phyloP scores from a whole-genome alignment of 2,113 vertebrate species.

The Lasiurus borealis region DNA sequence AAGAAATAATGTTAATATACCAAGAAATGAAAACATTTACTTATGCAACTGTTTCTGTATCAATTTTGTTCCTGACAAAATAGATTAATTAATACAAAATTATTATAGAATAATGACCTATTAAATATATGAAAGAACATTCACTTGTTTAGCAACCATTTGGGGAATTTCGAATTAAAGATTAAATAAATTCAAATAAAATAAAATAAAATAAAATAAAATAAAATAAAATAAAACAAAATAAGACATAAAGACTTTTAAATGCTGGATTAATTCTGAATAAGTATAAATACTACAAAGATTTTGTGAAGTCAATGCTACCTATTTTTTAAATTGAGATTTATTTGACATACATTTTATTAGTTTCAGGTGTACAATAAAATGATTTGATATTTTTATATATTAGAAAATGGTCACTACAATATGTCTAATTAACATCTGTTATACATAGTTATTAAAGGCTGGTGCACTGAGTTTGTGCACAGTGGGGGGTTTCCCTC shows the following conservation, averaged over 20 bases:
- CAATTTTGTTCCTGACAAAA: neutral
- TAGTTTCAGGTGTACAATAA: neutral
- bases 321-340: neutral
- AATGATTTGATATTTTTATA: neutral
- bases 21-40: neutral
- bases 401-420: neutral
- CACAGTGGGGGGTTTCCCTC: no score
- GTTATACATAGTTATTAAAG: neutral
- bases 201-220: slow-evolving; percentile 1
- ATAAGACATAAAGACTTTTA: neutral
- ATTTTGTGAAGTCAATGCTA: neutral
- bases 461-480: no score
- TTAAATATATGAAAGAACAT: neutral
- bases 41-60: neutral
- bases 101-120: neutral
- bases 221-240: no score
- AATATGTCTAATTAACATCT: neutral
- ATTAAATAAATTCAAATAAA: no score
- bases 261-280: neutral
- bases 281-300: neutral
- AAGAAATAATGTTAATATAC: neutral
- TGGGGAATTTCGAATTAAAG: neutral
- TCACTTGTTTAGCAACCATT: neutral
- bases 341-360: neutral
- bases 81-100: neutral